These are phyloP conservation scores for Allolobophora icterica DNA, from an alignment of 2,888 invertebrate genomes.

Conservation along the genomic window DNA sequence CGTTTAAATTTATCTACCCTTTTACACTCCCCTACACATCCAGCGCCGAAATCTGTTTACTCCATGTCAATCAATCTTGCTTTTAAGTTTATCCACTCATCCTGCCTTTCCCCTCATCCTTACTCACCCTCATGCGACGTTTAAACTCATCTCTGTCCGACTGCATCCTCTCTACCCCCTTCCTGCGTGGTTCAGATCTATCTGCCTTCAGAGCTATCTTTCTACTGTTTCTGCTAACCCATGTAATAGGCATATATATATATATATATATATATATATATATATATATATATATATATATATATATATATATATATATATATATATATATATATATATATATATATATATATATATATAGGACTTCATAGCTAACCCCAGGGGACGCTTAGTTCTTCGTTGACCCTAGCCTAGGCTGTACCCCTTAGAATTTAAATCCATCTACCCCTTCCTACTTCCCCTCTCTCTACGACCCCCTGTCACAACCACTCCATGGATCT, in stretches of 20 bases:
- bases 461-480: not conserved
- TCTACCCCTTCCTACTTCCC: not conserved
- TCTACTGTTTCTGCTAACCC: not conserved
- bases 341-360: no score
- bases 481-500: not conserved
- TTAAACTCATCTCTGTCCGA: not conserved
- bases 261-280: no score
- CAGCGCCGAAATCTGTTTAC: not conserved
- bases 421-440: not conserved
- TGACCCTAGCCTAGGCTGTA: not conserved
- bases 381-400: not conserved
- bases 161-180: not conserved
- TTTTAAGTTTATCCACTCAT: not conserved
- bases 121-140: not conserved
- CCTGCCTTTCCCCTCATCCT: not conserved
- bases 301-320: no score
- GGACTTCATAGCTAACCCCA: no score
- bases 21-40: not conserved
- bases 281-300: no score
- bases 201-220: not conserved
- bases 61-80: not conserved
- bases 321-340: no score
- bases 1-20: not conserved
- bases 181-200: not conserved
- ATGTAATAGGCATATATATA: no score